Conservation (phyloP, 2,888 invertebrate species). For the Drosophila niveifrons region DNA sequence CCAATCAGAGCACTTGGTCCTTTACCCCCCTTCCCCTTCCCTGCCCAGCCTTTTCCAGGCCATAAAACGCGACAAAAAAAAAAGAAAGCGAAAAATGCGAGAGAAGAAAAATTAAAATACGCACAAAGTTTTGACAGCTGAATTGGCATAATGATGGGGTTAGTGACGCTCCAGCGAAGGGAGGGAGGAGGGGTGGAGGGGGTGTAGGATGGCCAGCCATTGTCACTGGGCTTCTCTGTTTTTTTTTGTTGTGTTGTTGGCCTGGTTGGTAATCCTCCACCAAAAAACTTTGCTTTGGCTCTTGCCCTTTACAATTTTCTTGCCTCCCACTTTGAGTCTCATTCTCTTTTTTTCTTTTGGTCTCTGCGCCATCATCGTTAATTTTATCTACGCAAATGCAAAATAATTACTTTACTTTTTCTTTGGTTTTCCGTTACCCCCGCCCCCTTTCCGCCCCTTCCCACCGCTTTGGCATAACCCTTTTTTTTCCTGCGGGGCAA, state of each 20-base stretch:
- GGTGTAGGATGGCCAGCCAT: conserved; percentile 34
- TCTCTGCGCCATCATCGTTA: conserved; percentile 71
- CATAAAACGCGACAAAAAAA: conserved; percentile 71
- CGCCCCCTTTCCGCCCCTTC: neutral
- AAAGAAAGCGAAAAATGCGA: conserved; percentile 20
- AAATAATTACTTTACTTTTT: conserved; percentile 81
- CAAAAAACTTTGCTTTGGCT: conserved; percentile 9
- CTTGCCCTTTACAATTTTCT: conserved; percentile 15
- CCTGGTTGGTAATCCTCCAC: conserved; percentile 27
- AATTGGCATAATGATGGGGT: conserved; percentile 82
- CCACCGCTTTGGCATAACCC: conserved; percentile 35
- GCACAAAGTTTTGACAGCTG: conserved; percentile 80
- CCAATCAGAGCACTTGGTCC: conserved; percentile 51
- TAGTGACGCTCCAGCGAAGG: conserved; percentile 56
- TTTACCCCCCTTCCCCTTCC: neutral
- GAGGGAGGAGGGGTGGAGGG: conserved; percentile 3
- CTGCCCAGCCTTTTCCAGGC: conserved; percentile 52
- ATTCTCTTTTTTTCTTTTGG: conserved; percentile 23
- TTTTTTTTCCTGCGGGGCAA: conserved; percentile 47
- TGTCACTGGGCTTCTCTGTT: conserved; percentile 58
- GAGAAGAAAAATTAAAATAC: conserved; percentile 75
- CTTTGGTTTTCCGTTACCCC: conserved; percentile 67
- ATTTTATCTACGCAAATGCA: conserved; percentile 82
- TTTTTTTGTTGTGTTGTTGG: no score
- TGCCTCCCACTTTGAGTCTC: neutral